A percentile compares a stretch with the other conserved stretches of the same genome.
Conservation (phyloP, 2,888 invertebrate genomes). For the Cabera pusaria region DNA sequence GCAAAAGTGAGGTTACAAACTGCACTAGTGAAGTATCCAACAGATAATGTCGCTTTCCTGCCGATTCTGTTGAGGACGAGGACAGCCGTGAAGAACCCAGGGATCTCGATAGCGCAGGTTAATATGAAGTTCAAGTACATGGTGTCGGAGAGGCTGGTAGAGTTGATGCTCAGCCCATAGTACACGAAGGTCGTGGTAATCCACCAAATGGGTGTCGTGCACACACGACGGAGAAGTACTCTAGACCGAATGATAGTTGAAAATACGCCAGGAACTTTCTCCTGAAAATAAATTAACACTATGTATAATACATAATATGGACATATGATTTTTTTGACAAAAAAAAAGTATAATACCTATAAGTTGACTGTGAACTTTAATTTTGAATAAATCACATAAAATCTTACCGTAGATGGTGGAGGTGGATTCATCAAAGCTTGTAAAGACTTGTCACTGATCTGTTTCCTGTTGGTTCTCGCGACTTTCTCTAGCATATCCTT, state of each 20-base stretch:
- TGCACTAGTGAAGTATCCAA: slow-evolving; percentile 84
- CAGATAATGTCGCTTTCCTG: slow-evolving; percentile 82
- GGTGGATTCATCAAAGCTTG: slow-evolving; percentile 67
- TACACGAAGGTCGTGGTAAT: slow-evolving; percentile 90
- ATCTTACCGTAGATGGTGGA: slow-evolving; percentile 26
- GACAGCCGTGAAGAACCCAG: slow-evolving; percentile 85
- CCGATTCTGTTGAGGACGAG: slow-evolving; percentile 85
- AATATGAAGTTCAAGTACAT: slow-evolving; percentile 89
- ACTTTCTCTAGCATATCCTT: slow-evolving; percentile 83
- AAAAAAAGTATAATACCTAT: no score
- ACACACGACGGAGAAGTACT: slow-evolving; percentile 79
- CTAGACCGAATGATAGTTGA: slow-evolving; percentile 71
- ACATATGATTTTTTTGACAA: no score
- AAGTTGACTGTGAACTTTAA: no score
- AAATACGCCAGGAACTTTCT: slow-evolving; percentile 39
- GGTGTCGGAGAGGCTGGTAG: slow-evolving; percentile 88
- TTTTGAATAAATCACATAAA: no score
- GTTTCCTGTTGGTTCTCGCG: slow-evolving; percentile 83
- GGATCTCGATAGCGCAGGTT: slow-evolving; percentile 86
- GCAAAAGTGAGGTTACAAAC: slow-evolving; percentile 64
- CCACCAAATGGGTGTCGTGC: slow-evolving; percentile 90
- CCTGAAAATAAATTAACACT: slow-evolving; percentile 20
- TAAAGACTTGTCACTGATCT: slow-evolving; percentile 80
- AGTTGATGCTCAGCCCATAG: slow-evolving; percentile 90
- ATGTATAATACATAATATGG: no score